Evolutionary conservation across 2,113 vertebrate genomes (phyloP), one percentile per base, ranked within the genome.

Genomic region (Neoarius graeffei): DNA sequence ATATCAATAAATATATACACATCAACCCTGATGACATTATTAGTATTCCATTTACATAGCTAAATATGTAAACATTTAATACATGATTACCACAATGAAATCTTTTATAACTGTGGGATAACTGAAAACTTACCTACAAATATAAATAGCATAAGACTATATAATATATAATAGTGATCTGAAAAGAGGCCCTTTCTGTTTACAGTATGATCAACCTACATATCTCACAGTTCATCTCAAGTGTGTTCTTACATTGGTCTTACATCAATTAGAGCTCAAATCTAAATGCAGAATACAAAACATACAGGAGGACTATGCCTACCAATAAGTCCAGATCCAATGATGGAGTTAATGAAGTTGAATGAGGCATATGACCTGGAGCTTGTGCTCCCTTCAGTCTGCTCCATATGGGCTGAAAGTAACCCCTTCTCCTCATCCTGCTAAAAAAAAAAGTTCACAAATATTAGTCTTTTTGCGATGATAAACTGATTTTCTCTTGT

Each of bases 261-360:
- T 13, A 52, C 11, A 50, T 4, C 42, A 42, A 4, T 11, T 25
- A 23, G 9, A 77, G 71, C 30, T 73, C 71, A 20, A 20, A 11
- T 74, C 3, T 74, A 74, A 20, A 25, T 52, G 15, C 13, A 52
- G 20, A 77, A 77, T 76, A 5, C 50, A 77, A 10, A 10, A 14
- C 48, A 77, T 52, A 52, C 20, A n/a, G 23, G 54, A 50, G 25
- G 35, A 77, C 8, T 27, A 3, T 80, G 23, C 15, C 66, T 94
- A 98, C 98, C 98, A 95, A 99, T 98, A 88, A 98, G 92, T 71
- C 97, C 97, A 35, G 97, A 98, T 94, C 98, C 98, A 91, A 97
- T 97, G 67, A 99, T 98, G 52, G 98, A 99, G 92, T 99, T 99
- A 91, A 97, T 96, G 85, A 99, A 95, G 92, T 99, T 99, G 94